phyloP scores from a whole-genome alignment of 2,113 vertebrate species.

The Xenopus laevis region DNA sequence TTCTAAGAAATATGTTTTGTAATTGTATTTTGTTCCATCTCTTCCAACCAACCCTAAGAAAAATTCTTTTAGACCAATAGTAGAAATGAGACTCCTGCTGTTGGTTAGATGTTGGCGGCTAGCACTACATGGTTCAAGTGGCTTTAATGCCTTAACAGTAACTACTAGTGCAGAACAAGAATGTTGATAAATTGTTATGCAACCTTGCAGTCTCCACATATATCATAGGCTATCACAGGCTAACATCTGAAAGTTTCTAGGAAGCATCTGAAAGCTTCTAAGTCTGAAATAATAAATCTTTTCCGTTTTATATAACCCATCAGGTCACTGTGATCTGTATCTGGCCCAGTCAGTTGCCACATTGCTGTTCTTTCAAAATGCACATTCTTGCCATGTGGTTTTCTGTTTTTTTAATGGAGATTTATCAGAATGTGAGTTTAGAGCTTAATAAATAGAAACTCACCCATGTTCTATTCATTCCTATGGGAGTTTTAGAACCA shows the following conservation, averaged over 20 bases:
- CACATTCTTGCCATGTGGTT: background rate
- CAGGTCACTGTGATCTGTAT: conserved; percentile 10
- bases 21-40: background rate
- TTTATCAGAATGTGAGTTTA: no score
- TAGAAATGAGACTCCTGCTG: background rate
- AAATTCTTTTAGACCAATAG: background rate
- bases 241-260: background rate
- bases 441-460: no score
- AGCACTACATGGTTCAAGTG: background rate
- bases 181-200: background rate
- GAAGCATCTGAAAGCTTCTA: background rate
- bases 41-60: background rate
- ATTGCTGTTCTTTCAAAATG: background rate
- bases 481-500: no score
- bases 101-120: background rate
- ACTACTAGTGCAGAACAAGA: background rate
- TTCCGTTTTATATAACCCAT: background rate
- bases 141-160: background rate
- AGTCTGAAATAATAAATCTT: background rate
- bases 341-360: background rate
- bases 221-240: background rate
- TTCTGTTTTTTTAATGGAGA: background rate
- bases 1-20: background rate
- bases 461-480: no score
- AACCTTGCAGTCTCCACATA: background rate